A percentile compares a stretch with the other conserved stretches of the same genome.
phyloP scores from a whole-genome alignment of 2,888 invertebrate genomes.

The Pandemis corylana region DNA sequence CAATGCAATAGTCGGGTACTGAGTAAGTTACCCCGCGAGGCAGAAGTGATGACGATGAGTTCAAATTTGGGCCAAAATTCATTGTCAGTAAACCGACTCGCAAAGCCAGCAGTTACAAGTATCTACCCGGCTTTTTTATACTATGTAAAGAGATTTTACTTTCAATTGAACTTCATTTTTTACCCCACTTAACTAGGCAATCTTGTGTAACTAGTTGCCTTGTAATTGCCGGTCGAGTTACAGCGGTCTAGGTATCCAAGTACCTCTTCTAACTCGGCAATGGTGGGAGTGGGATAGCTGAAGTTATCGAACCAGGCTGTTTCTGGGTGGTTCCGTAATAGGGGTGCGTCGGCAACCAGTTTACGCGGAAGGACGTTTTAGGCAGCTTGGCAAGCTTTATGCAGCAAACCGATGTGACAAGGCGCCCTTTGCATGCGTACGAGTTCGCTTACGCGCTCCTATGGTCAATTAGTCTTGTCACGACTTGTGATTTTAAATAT shows the following conservation, averaged over 20 bases:
- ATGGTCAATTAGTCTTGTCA: slow-evolving; percentile 65
- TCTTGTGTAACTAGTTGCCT: slow-evolving; percentile 53
- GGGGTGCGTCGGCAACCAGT: slow-evolving; percentile 63
- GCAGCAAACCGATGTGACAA: slow-evolving; percentile 70
- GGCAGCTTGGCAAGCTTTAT: slow-evolving; percentile 65
- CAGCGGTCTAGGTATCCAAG: background rate
- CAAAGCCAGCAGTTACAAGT: background rate
- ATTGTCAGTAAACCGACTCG: background rate
- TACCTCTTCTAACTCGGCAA: slow-evolving; percentile 16
- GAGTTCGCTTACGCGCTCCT: slow-evolving; percentile 44
- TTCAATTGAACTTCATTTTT: slow-evolving; percentile 42
- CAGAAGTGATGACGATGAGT: too few relatives aligned
- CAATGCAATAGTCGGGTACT: too few relatives aligned
- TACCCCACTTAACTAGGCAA: slow-evolving; percentile 45
- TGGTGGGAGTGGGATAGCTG: slow-evolving; percentile 29
- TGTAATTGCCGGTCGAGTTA: slow-evolving; percentile 50
- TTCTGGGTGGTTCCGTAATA: slow-evolving; percentile 54
- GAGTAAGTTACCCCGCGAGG: too few relatives aligned
- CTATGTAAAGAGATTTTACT: slow-evolving; percentile 41
- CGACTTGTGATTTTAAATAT: slow-evolving; percentile 37
- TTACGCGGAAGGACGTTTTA: slow-evolving; percentile 78
- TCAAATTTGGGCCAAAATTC: background rate
- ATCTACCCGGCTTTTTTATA: background rate
- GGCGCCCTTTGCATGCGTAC: slow-evolving; percentile 63
- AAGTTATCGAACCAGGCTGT: slow-evolving; percentile 7